Base-by-base conservation (phyloP, 2,888 invertebrate genomes). In the Torymus texanus region DNA sequence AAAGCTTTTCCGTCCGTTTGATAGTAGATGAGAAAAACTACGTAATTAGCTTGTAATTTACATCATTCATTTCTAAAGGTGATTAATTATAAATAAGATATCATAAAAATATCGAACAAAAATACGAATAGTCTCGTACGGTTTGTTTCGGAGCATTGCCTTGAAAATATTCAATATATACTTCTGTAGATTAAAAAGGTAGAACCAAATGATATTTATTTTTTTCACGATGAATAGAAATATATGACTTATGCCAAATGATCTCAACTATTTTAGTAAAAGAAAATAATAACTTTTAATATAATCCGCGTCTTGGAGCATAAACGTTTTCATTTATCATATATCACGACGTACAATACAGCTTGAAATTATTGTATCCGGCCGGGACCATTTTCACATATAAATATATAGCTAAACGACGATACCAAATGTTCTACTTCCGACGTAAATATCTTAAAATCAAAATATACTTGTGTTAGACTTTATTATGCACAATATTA, bases 1-100 rank as follows among this genome's bases (percentile, higher is more conserved):
- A 68, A 80, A 78, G 66, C 41, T 79, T 84, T 82, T 84, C 84
- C 83, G 84, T 83, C 83, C 84, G 74, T 66, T 71, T 77, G 78
- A 76, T 79, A 74, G 62, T 82, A 81, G 62, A 78, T 66, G 79
- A 65, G 79, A 65, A 73, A 71, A 82, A 75, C 75, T 80, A 76
- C 78, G 68, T 81, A 72, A 79, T 71, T 73, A 75, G 61, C 61
- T 59, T 51, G 72, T 78, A 78, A 72, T 55, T 41, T 50, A 66
- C 65, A 71, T 59, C 21, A 70, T 62, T 76, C 21, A 50, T 63
- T 71, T 21, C 50, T 65, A 21, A 58, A 63, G 63, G 51, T 24
- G 24, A 72, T 58, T 11, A 63, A 63, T 63, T 63, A 63, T 71
- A 71, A 72, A 71, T 41, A 67, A 53, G 56, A 62, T 24, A 62